Evolutionary conservation across 2,797 vertebrate genomes (phyloP).

Genomic region (Coccyzus lansbergi): DNA sequence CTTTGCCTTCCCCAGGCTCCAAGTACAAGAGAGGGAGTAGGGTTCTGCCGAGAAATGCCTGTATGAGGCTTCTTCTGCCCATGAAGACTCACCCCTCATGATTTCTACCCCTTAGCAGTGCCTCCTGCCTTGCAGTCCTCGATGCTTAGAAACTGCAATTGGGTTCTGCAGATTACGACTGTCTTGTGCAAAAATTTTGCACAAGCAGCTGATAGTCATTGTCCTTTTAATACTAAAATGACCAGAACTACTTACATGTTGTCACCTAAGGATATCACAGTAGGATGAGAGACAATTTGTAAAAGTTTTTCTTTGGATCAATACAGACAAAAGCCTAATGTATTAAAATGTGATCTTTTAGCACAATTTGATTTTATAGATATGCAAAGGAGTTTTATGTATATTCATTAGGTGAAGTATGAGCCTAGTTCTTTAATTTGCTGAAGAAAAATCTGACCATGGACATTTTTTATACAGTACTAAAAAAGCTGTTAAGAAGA

Average conservation of each 20-base stretch:
- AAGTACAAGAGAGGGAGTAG: accelerated
- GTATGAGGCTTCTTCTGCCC: not conserved
- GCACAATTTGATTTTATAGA: not conserved
- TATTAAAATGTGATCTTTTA: not conserved
- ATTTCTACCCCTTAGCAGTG: too few species aligned
- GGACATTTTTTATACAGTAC: not conserved
- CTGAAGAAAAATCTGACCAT: slow-evolving; percentile 3
- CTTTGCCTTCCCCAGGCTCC: not conserved
- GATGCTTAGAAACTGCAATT: not conserved
- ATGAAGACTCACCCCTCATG: accelerated
- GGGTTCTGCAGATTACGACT: not conserved
- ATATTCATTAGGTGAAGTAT: slow-evolving; percentile 5
- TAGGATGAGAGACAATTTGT: not conserved
- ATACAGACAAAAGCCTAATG: not conserved
- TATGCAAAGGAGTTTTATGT: not conserved
- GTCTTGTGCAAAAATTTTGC: not conserved
- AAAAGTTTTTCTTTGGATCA: slow-evolving; percentile 24
- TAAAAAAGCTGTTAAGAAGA: not conserved
- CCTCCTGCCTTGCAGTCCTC: not conserved
- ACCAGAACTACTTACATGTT: not conserved
- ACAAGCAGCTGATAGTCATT: not conserved
- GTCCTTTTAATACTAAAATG: not conserved
- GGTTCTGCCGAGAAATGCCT: accelerated
- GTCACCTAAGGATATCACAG: not conserved
- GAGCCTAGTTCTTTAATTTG: not conserved